A percentile compares a stretch with the other conserved stretches of the same genome.
These are phyloP conservation scores for Clupea harengus DNA, from an alignment of 2,113 vertebrate species.

Conservation along the genomic window DNA sequence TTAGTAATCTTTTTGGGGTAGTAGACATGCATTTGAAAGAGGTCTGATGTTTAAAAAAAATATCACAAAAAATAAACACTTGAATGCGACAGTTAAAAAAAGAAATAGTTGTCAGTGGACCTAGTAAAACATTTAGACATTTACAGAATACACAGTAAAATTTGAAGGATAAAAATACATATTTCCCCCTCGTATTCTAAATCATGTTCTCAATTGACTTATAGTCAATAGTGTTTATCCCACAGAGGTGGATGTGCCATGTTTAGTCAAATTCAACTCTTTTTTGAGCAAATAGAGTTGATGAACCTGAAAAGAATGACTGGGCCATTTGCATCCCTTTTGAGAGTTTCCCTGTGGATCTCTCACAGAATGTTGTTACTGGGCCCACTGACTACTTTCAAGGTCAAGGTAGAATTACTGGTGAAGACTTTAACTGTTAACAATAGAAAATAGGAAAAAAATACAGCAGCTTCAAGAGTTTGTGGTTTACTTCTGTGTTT, in stretches of 20 bases:
- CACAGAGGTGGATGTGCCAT: not conserved
- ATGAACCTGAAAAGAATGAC: not conserved
- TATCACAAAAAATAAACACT: constrained; percentile 66
- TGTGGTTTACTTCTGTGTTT: constrained; percentile 85
- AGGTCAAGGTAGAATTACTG: constrained; percentile 62
- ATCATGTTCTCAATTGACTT: not conserved
- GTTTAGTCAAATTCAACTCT: not conserved
- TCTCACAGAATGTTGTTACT: constrained; percentile 68
- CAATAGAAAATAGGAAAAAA: constrained; percentile 75
- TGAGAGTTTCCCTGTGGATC: not conserved
- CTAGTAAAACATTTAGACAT: constrained; percentile 69
- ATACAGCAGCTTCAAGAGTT: constrained; percentile 92
- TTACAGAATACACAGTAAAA: not conserved
- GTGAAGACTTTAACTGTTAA: constrained; percentile 68
- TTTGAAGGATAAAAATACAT: not conserved
- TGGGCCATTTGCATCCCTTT: not conserved
- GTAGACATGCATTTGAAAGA: constrained; percentile 74
- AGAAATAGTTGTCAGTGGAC: constrained; percentile 77
- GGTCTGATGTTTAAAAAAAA: constrained; percentile 42
- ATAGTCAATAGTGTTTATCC: not conserved
- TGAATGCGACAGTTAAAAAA: constrained; percentile 78
- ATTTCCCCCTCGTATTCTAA: not conserved
- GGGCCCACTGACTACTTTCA: constrained; percentile 84
- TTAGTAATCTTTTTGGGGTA: constrained; percentile 86
- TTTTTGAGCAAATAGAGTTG: not conserved